Evolutionary conservation across 2,888 invertebrate genomes (phyloP).

Genomic region (Ormyrus thymus): DNA sequence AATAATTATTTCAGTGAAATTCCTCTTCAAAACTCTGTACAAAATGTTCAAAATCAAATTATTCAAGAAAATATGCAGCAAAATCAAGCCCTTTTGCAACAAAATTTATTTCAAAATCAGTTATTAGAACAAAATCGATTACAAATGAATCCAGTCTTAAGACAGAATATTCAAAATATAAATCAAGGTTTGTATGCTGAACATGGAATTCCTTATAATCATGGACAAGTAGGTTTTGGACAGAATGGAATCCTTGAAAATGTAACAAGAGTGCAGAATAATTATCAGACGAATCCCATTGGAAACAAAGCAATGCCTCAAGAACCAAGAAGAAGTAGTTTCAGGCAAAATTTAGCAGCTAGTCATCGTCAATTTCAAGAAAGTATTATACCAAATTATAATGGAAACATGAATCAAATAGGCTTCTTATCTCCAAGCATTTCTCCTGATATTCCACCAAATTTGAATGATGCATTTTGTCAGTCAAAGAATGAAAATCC

Average conservation of each 20-base stretch:
- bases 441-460: constrained; percentile 67
- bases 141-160: constrained; percentile 59
- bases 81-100: constrained; percentile 65
- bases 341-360: constrained; percentile 62
- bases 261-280: constrained; percentile 64
- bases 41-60: constrained; percentile 73
- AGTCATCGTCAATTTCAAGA: constrained; percentile 63
- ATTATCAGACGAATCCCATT: constrained; percentile 62
- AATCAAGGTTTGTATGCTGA: constrained; percentile 55
- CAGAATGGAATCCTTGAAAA: constrained; percentile 64
- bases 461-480: constrained; percentile 71
- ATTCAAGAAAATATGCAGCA: constrained; percentile 74
- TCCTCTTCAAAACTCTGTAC: constrained; percentile 71
- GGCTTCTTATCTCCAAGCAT: constrained; percentile 64
- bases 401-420: constrained; percentile 57
- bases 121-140: constrained; percentile 61
- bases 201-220: constrained; percentile 48
- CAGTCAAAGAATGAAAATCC: constrained; percentile 62
- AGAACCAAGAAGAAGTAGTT: constrained; percentile 65
- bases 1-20: constrained; percentile 68
- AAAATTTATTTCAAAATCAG: constrained; percentile 65
- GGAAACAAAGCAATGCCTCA: constrained; percentile 69
- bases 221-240: constrained; percentile 54
- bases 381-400: constrained; percentile 53
- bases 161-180: constrained; percentile 58